These are phyloP conservation scores for Heliconius hermathena DNA, from an alignment of 1,140 invertebrate genomes.

Conservation along the genomic window DNA sequence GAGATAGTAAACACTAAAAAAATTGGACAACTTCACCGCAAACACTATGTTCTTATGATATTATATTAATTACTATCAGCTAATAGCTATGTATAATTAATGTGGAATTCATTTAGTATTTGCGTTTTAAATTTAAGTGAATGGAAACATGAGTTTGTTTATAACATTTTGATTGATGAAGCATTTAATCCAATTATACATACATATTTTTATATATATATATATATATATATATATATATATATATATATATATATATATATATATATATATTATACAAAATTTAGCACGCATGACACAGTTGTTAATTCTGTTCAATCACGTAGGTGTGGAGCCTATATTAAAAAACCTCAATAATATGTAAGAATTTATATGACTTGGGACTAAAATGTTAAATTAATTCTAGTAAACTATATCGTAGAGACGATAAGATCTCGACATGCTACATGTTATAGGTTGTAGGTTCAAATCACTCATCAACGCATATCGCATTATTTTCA, in stretches of 20 bases:
- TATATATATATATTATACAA: too few relatives aligned
- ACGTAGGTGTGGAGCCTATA: background rate
- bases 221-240: background rate
- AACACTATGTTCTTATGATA: background rate
- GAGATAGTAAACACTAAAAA: background rate
- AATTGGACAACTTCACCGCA: background rate
- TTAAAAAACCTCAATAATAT: too few relatives aligned
- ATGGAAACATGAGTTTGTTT: background rate
- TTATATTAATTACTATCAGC: background rate
- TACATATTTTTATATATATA: background rate
- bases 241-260: constrained; percentile 2
- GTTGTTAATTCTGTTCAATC: background rate
- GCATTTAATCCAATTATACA: background rate
- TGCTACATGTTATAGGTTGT: too few relatives aligned
- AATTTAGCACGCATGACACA: background rate
- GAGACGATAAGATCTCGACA: too few relatives aligned
- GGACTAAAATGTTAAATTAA: too few relatives aligned
- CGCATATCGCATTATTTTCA: background rate
- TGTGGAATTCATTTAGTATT: background rate
- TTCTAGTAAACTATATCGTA: too few relatives aligned
- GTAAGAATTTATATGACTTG: too few relatives aligned
- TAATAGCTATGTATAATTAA: background rate
- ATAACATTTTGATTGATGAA: background rate
- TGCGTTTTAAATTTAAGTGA: background rate
- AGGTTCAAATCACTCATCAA: too few relatives aligned